Percentiles rank a stretch among this genome's conserved stretches.
Evolutionary conservation across 2,113 vertebrate species (phyloP).

Genomic region (Laticauda colubrina): DNA sequence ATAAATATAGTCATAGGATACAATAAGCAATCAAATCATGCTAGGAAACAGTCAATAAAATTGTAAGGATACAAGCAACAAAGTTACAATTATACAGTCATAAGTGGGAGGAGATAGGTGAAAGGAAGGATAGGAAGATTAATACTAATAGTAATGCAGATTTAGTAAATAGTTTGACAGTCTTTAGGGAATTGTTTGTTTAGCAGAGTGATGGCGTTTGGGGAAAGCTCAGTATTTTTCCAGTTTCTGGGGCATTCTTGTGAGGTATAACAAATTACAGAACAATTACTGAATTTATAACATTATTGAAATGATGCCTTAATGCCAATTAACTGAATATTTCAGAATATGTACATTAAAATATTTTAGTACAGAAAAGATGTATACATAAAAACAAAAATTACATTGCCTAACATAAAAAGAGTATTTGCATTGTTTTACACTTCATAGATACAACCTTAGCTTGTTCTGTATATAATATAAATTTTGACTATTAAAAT

Average conservation of each 20-base stretch:
- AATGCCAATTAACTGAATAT: background rate
- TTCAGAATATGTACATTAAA: background rate
- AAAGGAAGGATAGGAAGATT: no score
- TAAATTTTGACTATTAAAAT: background rate
- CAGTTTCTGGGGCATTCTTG: background rate
- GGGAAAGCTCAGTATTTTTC: constrained; percentile 16
- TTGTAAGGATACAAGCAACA: no score
- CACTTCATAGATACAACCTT: background rate
- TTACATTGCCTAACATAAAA: background rate
- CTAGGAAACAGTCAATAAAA: no score
- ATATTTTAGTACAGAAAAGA: background rate
- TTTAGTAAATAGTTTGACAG: no score
- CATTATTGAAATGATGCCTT: background rate
- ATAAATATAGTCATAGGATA: no score
- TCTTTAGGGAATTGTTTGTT: no score
- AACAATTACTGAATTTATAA: background rate
- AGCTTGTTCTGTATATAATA: background rate
- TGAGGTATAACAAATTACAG: background rate
- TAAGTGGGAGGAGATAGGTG: no score
- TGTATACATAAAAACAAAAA: background rate
- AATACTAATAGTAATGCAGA: no score
- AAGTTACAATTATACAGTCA: no score
- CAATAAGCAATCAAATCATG: no score
- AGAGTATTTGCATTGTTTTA: background rate
- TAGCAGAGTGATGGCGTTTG: no score